Evolutionary conservation across 1,140 invertebrate species (phyloP), one percentile per base, ranked within the genome.

Genomic region (Sinonovacula constricta): DNA sequence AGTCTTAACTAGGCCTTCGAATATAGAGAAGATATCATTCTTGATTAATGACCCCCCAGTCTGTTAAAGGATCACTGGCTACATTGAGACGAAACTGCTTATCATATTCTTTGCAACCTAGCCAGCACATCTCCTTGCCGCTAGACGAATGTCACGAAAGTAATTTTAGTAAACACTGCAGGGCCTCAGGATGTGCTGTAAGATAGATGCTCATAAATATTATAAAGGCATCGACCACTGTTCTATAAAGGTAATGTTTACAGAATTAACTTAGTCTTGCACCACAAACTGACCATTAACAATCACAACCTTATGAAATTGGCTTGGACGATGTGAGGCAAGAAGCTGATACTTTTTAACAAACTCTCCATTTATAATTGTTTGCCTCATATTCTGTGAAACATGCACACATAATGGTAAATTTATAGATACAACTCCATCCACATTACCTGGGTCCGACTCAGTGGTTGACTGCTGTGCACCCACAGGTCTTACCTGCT

Each of bases 201-300:
- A 57, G 10, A 26, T 24, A 57, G 54, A 57, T 7, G 54, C 54
- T 24, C 54, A 57, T 57, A 24, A 57, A 57, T 7, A 57, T 57
- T 26, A 57, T n/a, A 22, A 57, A 57, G 26, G 54, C 54, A 57
- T 57, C 54, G 54, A 10, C 54, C 54, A 10, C 15, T 26, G 54
- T 57, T 57, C 54, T n/a, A 57, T 57, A 7, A 7, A 7, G 54
- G 54, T 57, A n/a, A 26, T 24, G 24, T 26, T 26, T n/a, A n/a
- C 7, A 57, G 54, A 45, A 45, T 45, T n/a, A 14, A 10, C 54
- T 26, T 57, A 12, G 24, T 57, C 24, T 57, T 57, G 15, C 26
- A 26, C 15, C 10, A 57, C 15, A 26, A 57, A 7, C 26, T 57
- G 15, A 10, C 54, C 54, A 7, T 57, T 22, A 45, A 45, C 39